Evolutionary conservation across 2,888 invertebrate species (phyloP), one percentile per base, ranked within the genome.

Genomic region (Platycheirus rosarum): DNA sequence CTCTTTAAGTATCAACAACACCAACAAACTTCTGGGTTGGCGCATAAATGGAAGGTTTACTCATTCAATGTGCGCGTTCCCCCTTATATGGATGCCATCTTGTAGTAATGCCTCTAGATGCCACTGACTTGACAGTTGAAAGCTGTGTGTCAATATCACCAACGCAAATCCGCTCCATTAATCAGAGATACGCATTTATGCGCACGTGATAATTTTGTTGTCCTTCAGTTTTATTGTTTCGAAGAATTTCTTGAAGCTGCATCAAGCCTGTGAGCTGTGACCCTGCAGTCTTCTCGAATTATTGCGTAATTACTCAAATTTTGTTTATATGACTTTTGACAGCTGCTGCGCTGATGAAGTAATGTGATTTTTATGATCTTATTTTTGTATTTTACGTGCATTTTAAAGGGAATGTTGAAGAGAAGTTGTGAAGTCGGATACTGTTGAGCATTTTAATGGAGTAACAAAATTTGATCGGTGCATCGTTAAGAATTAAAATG

Each of bases 171-270:
- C 79, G 79, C 37, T 63, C 74, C 55, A 79, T 79, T 74, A 74
- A 79, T 74, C 79, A 79, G 74, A 79, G 68, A 74, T 77, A 6
- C n/a, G n/a, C n/a, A n/a, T n/a, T n/a, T n/a, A n/a, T n/a, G n/a
- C n/a, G n/a, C n/a, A n/a, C 6, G 69, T 51, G 46, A 57, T 74
- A 66, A 55, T 74, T n/a, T 74, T 60, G 68, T 57, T 66, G 74
- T 75, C 68, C 74, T 60, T 75, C 68, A 51, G 60, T 13, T 14
- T 37, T 49, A 32, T 53, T 63, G 2, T 73, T 55, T 51, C 14
- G 35, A 55, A 55, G 42, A 60, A 68, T 60, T 66, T 18, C 32
- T 40, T 48, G 20, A 20, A 9, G 35, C 9, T n/a, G n/a, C 35
- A 11, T 35, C 9, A 11, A 5, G 35, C 4, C 13, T 16, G 20